Evolutionary conservation across 1,140 invertebrate genomes (phyloP).

Genomic region (Drusus annulatus): DNA sequence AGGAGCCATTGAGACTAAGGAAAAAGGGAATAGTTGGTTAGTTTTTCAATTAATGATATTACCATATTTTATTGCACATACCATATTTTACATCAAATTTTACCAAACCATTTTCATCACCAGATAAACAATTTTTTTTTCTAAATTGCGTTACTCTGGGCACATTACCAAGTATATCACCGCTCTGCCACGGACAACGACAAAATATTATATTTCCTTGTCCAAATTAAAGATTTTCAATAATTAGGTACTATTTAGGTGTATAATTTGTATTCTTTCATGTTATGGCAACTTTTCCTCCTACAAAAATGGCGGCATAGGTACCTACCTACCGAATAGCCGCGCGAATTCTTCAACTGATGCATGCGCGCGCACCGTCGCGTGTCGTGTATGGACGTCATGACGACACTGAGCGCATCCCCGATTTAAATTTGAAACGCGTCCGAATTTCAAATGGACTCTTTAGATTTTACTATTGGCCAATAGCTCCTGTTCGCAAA

Average conservation of each 20-base stretch:
- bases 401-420: conserved; percentile 22
- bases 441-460: conserved; percentile 33
- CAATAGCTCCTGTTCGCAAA: conserved; percentile 37
- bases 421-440: conserved; percentile 25
- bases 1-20: no score
- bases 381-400: conserved; percentile 32
- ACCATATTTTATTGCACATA: no score
- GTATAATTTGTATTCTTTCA: neutral
- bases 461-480: conserved; percentile 42
- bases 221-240: neutral
- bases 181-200: no score
- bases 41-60: no score
- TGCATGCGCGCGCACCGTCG: no score
- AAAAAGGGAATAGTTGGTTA: no score
- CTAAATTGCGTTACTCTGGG: no score
- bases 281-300: neutral
- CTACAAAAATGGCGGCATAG: neutral
- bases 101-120: no score
- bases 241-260: neutral
- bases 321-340: neutral
- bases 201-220: no score
- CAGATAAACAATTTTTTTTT: no score
- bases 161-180: no score
- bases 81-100: no score
- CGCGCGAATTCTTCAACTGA: conserved; percentile 6